Evolutionary conservation across 2,888 invertebrate species (phyloP), one percentile per base, ranked within the genome.

Genomic region (Drosophila mimica): DNA sequence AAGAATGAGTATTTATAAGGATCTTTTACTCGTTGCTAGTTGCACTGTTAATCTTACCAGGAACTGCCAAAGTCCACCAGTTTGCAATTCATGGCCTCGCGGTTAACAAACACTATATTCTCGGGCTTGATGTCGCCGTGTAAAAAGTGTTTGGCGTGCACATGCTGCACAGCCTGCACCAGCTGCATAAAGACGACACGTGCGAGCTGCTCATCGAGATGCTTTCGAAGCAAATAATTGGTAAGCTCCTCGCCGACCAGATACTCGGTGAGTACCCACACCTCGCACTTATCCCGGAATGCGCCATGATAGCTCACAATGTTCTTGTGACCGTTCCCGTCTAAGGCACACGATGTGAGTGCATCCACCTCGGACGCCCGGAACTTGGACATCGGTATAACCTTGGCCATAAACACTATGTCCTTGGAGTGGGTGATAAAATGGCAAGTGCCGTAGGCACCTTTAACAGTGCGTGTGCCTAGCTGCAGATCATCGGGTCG

Each of bases 41-140:
- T n/a, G 7, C 8, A 8, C 3, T n/a, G 4, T 38, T 11, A 9
- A 34, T 31, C 83, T 78, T 68, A 92, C 92, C 92, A 88, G 20
- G 99, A 98, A 94, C 99, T 99, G 13, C 99, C 99, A 93, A 99
- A 99, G 94, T 99, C 99, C 1, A 99, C 97, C 48, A 99, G 95
- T 92, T 98, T 98, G 28, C 99, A 95, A 7, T 71, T 57, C 49
- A 46, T 30, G 4, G 17, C 15, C 0, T 73, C 70, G 2, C 67
- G 57, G 17, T 54, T 65, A 20, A 61, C 94, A 54, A 93, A 92
- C 49, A 93, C 53, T n/a, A 93, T 86, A 77, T 93, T 97, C 95
- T 98, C 99, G 0, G 99, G 99, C 93, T 99, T 99, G 20, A 99
- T 94, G 93, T 99, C 99, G 36, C 99, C 94, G 92, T 99, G 99